Evolutionary conservation across 2,113 vertebrate genomes (phyloP).

Genomic region (Cebidichthys violaceus): DNA sequence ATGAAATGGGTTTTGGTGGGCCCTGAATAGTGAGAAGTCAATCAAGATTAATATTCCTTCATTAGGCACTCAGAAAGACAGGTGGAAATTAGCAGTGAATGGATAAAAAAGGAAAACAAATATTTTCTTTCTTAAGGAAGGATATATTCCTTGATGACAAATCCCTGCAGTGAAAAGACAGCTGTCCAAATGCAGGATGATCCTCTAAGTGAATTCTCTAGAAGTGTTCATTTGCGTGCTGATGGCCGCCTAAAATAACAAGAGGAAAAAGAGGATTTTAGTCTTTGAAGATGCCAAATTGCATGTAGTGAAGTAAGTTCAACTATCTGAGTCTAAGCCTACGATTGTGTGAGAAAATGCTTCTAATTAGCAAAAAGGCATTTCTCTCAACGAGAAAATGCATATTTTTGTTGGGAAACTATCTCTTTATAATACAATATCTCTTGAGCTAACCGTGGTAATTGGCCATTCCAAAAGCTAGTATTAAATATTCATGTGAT

Average conservation of each 20-base stretch:
- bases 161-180: slow-evolving; percentile 69
- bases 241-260: slow-evolving; percentile 55
- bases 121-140: slow-evolving; percentile 39
- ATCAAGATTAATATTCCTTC: slow-evolving; percentile 66
- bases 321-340: slow-evolving; percentile 36
- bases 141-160: slow-evolving; percentile 68
- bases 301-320: slow-evolving; percentile 50
- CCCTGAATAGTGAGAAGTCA: slow-evolving; percentile 32
- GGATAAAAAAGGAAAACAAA: slow-evolving; percentile 46
- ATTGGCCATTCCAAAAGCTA: slow-evolving; percentile 74
- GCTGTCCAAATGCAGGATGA: slow-evolving; percentile 74
- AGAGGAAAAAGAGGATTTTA: slow-evolving; percentile 52
- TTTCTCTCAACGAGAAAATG: slow-evolving; percentile 28
- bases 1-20: slow-evolving; percentile 29
- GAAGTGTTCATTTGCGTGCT: slow-evolving; percentile 60
- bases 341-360: slow-evolving; percentile 49
- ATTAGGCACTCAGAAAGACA: slow-evolving; percentile 62
- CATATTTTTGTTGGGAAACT: slow-evolving; percentile 44
- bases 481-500: slow-evolving; percentile 79
- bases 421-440: slow-evolving; percentile 43
- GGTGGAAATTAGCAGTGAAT: slow-evolving; percentile 67
- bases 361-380: slow-evolving; percentile 55
- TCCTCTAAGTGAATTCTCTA: slow-evolving; percentile 64
- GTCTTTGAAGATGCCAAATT: slow-evolving; percentile 66
- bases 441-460: slow-evolving; percentile 49